Evolutionary conservation across 2,113 vertebrate genomes (phyloP).

Genomic region (Rhipidura dahli): DNA sequence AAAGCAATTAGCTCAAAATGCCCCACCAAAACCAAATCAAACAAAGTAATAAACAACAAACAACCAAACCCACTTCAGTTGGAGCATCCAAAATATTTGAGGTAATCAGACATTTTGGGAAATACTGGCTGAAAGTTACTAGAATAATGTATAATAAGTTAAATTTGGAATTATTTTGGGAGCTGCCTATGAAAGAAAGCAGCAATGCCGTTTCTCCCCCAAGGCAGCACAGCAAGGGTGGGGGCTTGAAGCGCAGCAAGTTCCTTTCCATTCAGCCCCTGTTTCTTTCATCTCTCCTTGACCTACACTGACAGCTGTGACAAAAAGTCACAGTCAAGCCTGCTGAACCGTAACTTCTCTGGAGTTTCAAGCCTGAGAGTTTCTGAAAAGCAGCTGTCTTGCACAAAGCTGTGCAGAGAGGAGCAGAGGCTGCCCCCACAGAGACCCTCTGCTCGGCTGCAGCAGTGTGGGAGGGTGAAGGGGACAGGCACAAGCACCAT

Average conservation of each 20-base stretch:
- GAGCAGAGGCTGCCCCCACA: not conserved
- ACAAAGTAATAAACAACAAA: accelerated
- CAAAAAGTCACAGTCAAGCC: slow-evolving; percentile 36
- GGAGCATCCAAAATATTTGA: not conserved
- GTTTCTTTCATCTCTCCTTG: not conserved
- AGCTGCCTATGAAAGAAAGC: not conserved
- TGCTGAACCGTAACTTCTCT: not conserved
- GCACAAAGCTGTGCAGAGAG: not conserved
- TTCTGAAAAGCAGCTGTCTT: not conserved
- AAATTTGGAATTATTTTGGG: not conserved
- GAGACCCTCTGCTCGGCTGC: not conserved
- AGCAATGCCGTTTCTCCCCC: not conserved
- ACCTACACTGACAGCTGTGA: slow-evolving; percentile 37
- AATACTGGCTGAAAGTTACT: not conserved
- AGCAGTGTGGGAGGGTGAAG: not conserved
- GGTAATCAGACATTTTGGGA: not conserved
- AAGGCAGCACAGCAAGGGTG: not conserved
- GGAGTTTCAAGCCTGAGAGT: not conserved
- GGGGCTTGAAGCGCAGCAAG: not conserved
- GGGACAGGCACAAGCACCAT: not conserved
- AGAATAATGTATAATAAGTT: not conserved
- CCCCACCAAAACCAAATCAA: not conserved
- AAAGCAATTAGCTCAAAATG: not conserved
- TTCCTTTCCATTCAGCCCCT: not conserved
- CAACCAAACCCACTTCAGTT: not conserved